Base-by-base conservation (phyloP, 2,113 vertebrate genomes). In the Willisornis vidua region DNA sequence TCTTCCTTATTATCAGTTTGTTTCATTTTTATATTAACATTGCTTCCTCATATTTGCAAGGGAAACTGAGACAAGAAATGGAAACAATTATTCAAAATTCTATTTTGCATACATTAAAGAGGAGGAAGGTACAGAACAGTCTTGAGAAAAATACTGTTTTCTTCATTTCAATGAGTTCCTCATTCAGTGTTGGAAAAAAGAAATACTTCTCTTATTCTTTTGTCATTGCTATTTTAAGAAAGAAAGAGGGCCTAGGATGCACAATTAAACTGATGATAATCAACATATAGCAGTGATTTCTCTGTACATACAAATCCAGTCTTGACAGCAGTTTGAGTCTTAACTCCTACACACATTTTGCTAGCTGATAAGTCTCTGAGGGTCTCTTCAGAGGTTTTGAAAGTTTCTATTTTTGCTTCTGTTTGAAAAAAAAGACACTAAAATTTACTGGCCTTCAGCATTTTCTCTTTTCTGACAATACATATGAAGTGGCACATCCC, bases 401-500 rank as follows among this genome's bases (percentile, higher is more conserved):
- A 92, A 92, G 22, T 67, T 93, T 91, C 84, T 93, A 79, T 87
- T 92, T 95, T 87, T 95, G 88, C 63, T 94, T 62, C 62, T 83
- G 45, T 72, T 89, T 94, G 68, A 94, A 86, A 91, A 91, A 93
- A 93, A 94, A 68, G 33, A 57, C 68, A 84, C 74, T 62, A 93
- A 94, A 94, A 91, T 20, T 5, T 73, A 79, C 35, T 72, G 39
- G 76, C 89, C 61, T 79, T 85, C 89, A 93, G 95, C 93, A 76
- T 85, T 81, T 85, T 93, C 24, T 96, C 81, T 85, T 88, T 91
- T 94, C 78, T 93, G 92, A 95, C 84, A 93, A 84, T 57, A 91
- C 41, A 79, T 85, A 52, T 6, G 58, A 95, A 96, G 70, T 79
- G 92, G 80, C 75, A 72, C 54, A 61, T 90, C 93, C 85, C 78